Base-by-base conservation (phyloP, 2,113 vertebrate genomes). In the Pelmatolapia mariae region DNA sequence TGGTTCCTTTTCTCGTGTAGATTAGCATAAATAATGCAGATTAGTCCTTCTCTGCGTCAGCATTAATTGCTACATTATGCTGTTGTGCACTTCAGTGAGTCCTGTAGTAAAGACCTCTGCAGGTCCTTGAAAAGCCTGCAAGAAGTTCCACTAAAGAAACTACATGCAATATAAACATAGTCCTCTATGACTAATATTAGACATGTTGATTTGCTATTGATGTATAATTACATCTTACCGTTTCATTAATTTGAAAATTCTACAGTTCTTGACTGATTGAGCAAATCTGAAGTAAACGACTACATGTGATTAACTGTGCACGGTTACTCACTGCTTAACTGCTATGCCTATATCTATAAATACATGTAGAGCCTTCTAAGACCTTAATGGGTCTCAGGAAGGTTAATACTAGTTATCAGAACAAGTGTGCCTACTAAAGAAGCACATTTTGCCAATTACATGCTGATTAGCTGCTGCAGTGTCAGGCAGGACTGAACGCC, bases 21-120 rank as follows among this genome's bases (percentile, higher is more conserved):
- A 91, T 89, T 82, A 85, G 89, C 88, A 91, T 93, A 87, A 91
- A 91, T 89, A 89, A 91, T 93, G 86, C 81, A 91, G 84, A 92
- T 92, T 78, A 87, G 81, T 52, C 33, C 81, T 78, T 59, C 80
- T 86, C 86, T 78, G 87, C 80, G 53, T 86, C 84, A 87, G 88
- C 84, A 90, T 79, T 91, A 87, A 90, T 86, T 82, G 83, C 52
- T 18, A 83, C 79, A 84, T 85, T 78, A 54, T 91, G 82, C 68
- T 85, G 84, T 53, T 47, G 33, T 88, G 82, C 76, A 91, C 84
- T 90, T 87, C 59, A 43, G 56, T 87, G 63, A 91, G 38, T 86
- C 54, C 5, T 71, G 56, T 31, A 7, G 71, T 57, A 81, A 54
- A 86, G 82, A 86, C 82, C 88, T 89, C 54, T 52, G 59, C n/a